phyloP scores from a whole-genome alignment of 2,113 vertebrate species.

The Platichthys stellatus region DNA sequence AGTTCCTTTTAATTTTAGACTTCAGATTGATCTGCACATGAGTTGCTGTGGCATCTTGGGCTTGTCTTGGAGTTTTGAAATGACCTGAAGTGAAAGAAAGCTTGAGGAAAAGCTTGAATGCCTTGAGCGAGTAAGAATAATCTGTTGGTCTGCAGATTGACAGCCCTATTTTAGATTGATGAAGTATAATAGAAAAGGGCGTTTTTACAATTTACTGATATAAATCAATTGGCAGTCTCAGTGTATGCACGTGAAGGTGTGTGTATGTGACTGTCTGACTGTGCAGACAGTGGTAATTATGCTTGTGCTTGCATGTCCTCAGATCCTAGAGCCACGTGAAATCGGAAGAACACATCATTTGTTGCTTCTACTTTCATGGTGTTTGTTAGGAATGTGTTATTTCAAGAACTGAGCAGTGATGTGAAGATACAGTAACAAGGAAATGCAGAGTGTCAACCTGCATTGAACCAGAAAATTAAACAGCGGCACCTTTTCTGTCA shows the following conservation, averaged over 20 bases:
- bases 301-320: slow-evolving; percentile 47
- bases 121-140: no score
- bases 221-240: slow-evolving; percentile 1
- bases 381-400: not conserved
- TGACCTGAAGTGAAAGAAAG: no score
- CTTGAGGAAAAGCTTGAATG: no score
- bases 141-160: no score
- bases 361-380: not conserved
- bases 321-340: slow-evolving; percentile 4
- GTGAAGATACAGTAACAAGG: not conserved
- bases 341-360: no score
- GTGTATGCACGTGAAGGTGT: not conserved
- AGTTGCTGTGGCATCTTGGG: not conserved
- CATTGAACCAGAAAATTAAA: not conserved
- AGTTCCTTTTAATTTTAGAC: no score
- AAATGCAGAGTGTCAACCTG: not conserved
- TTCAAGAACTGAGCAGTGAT: not conserved
- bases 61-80: no score
- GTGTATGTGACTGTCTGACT: not conserved
- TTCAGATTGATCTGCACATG: no score
- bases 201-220: not conserved
- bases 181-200: not conserved
- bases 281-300: slow-evolving; percentile 16
- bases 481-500: not conserved
- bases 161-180: not conserved